Evolutionary conservation across 2,888 invertebrate species (phyloP).

Genomic region (Caenorhabditis wallacei): DNA sequence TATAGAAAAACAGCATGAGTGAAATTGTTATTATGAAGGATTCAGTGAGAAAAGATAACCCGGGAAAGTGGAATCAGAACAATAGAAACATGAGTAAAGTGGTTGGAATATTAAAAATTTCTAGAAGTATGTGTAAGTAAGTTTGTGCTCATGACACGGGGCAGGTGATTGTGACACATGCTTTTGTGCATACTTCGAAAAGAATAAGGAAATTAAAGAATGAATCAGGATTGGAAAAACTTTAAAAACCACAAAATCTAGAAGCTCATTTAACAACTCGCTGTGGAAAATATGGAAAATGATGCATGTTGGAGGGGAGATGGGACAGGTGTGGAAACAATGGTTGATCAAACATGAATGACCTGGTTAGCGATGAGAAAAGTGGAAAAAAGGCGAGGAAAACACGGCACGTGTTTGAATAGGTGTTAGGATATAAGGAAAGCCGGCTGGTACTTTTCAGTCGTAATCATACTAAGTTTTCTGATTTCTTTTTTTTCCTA

Average conservation of each 20-base stretch:
- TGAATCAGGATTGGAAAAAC: background rate
- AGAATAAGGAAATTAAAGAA: background rate
- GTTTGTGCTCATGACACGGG: background rate
- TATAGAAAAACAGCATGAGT: background rate
- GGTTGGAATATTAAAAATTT: too few relatives aligned
- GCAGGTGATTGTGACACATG: conserved; percentile 34
- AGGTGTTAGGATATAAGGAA: conserved; percentile 27
- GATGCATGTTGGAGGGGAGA: conserved; percentile 1
- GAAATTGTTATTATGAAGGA: background rate
- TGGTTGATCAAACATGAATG: conserved; percentile 58
- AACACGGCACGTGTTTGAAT: conserved; percentile 38
- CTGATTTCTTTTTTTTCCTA: too few relatives aligned
- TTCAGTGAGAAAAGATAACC: background rate
- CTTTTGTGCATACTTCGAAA: conserved; percentile 6
- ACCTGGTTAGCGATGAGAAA: conserved; percentile 30
- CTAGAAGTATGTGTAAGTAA: background rate
- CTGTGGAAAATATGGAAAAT: conserved; percentile 3
- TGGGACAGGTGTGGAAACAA: conserved; percentile 63
- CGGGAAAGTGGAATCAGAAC: background rate
- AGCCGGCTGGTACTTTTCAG: background rate
- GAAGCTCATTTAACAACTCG: background rate
- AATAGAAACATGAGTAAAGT: background rate
- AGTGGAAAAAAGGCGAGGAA: background rate
- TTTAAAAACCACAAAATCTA: background rate
- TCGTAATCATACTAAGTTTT: too few relatives aligned